A percentile compares a stretch with the other conserved stretches of the same genome.
Conservation (phyloP, 2,113 vertebrate species). For the Craseonycteris thonglongyai region DNA sequence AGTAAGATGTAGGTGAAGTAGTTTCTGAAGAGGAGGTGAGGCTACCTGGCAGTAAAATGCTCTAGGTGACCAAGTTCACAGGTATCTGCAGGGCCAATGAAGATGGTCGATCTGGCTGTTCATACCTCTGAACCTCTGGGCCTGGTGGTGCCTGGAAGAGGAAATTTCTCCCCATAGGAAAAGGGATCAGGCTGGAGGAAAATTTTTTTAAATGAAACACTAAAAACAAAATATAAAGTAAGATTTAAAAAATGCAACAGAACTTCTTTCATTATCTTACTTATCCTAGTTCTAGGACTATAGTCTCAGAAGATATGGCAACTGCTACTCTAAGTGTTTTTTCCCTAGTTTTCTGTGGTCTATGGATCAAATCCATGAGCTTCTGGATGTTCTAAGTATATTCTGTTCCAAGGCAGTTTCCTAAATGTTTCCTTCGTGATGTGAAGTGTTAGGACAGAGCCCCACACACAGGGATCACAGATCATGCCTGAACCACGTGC, state of each 20-base stretch:
- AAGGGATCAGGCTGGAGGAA: neutral
- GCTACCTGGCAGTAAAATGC: neutral
- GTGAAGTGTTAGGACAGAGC: neutral
- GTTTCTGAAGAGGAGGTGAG: neutral
- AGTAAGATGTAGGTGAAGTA: neutral
- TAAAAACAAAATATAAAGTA: neutral
- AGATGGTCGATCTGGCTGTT: too few species aligned
- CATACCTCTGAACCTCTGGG: neutral
- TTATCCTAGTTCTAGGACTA: neutral
- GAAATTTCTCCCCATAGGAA: neutral
- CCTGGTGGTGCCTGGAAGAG: neutral
- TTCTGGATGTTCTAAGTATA: neutral
- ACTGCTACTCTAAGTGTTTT: rapidly evolving
- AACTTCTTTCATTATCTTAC: neutral
- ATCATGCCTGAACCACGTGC: rapidly evolving
- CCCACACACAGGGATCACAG: rapidly evolving
- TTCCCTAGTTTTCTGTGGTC: neutral
- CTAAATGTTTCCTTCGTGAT: neutral
- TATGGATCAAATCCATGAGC: neutral
- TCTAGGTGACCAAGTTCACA: neutral
- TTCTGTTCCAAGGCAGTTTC: neutral
- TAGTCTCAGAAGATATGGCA: neutral
- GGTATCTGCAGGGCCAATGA: rapidly evolving
- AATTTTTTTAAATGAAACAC: neutral
- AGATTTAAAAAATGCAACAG: neutral